phyloP scores from a whole-genome alignment of 2,797 vertebrate genomes.

The Molossus molossus region DNA sequence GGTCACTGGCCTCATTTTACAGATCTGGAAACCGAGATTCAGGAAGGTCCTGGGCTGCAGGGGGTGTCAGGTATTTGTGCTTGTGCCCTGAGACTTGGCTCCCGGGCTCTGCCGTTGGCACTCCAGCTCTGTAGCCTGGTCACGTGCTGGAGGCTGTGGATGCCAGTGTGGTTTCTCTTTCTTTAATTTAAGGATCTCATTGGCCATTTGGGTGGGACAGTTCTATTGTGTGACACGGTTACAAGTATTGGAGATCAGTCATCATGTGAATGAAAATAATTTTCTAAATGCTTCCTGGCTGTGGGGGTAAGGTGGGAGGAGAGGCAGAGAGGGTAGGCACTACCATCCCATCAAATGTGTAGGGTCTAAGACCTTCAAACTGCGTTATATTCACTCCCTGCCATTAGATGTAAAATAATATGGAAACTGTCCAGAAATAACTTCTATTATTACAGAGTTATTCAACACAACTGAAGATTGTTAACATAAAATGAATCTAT shows the following conservation, averaged over 20 bases:
- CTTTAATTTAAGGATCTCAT: neutral
- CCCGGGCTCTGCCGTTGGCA: neutral
- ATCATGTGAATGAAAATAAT: neutral
- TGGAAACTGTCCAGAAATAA: neutral
- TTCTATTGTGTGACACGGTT: neutral
- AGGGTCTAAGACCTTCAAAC: neutral
- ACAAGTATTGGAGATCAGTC: neutral
- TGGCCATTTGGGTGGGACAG: neutral
- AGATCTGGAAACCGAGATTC: neutral
- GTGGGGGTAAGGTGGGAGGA: accelerated
- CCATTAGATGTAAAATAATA: neutral
- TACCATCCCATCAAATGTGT: neutral
- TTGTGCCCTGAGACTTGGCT: neutral
- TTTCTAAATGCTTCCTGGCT: neutral
- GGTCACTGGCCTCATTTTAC: neutral
- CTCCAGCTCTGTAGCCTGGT: neutral
- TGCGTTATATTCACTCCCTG: neutral
- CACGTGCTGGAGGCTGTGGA: neutral
- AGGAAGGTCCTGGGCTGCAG: neutral
- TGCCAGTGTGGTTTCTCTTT: neutral
- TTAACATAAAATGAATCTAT: neutral
- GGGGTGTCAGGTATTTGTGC: neutral
- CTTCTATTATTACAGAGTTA: neutral
- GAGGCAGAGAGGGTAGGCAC: neutral
- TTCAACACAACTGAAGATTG: neutral